Base-by-base conservation (phyloP, 2,888 invertebrate species). In the Lycaena phlaeas region DNA sequence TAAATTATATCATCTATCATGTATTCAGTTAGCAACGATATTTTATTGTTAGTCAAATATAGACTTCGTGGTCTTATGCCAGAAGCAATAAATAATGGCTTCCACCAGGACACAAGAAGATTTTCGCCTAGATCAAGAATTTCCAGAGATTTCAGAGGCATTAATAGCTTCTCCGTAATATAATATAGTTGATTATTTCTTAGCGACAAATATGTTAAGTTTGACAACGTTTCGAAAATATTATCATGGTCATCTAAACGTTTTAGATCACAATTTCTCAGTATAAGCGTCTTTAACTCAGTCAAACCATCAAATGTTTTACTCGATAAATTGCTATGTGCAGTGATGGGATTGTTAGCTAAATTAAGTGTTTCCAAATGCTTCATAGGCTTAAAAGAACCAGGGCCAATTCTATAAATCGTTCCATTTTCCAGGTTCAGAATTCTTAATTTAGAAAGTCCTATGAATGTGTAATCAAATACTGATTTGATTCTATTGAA, bases 1-100 rank as follows among this genome's bases (percentile, higher is more conserved):
- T 73, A 78, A 22, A 63, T 62, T 18, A 88, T 79, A 56, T 89
- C 89, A 51, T 82, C 63, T 37, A 88, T 65, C 88, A 89, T 88
- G 9, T 78, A 77, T 7, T 74, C 44, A n/a, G 85, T 86, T 14
- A 88, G 74, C 49, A 84, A 78, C 11, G 85, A 75, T 42, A 89
- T 73, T 62, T 87, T 87, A 52, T 89, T 89, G 38, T 85, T 75
- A 5, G 66, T 71, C n/a, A 86, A 53, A 29, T 70, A 64, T 2
- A 88, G 42, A 22, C 57, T 67, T 7, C 53, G 53, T 2, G 88
- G 70, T 7, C 66, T 68, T 0, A 69, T 62, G 30, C 86, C 86
- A 0, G 77, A 64, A 1, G 60, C 49, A n/a, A 75, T 44, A 49
- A 88, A 87, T 36, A 88, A 44, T 1, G 81, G 72, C 26, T 67